Evolutionary conservation across 2,888 invertebrate genomes (phyloP).

Genomic region (Eremobia ochroleuca): DNA sequence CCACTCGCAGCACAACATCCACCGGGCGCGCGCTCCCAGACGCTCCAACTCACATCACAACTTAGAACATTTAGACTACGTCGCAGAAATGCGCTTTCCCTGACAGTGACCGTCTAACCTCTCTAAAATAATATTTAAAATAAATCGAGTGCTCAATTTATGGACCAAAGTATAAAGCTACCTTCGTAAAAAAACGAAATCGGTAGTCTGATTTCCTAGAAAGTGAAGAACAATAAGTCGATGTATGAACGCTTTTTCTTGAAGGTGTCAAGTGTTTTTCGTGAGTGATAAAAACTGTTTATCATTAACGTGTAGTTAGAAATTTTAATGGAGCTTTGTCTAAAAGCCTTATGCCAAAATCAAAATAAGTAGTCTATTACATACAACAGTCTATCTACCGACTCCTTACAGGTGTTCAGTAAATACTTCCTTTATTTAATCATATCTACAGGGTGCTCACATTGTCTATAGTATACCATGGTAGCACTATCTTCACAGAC

Average conservation of each 20-base stretch:
- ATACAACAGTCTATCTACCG: conserved; percentile 18
- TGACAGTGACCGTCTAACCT: conserved; percentile 83
- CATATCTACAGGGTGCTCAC: background rate
- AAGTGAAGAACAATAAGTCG: conserved; percentile 61
- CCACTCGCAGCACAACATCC: conserved; percentile 92
- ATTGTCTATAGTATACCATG: background rate
- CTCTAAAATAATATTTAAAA: conserved; percentile 74
- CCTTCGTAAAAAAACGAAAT: conserved; percentile 69
- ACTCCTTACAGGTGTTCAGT: conserved; percentile 4
- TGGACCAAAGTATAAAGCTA: conserved; percentile 88
- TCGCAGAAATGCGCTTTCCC: conserved; percentile 92
- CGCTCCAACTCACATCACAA: conserved; percentile 92
- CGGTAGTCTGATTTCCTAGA: conserved; percentile 67
- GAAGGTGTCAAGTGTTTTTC: conserved; percentile 54
- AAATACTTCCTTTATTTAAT: background rate
- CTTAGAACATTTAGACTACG: conserved; percentile 92
- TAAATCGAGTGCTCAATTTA: conserved; percentile 87
- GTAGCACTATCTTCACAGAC: background rate
- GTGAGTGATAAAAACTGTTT: conserved; percentile 52
- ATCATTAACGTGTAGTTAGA: conserved; percentile 46
- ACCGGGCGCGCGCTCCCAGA: conserved; percentile 88
- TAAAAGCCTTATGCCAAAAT: conserved; percentile 69
- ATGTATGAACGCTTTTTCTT: conserved; percentile 54
- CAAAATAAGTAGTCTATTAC: conserved; percentile 36
- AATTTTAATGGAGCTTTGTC: conserved; percentile 50